Percentiles rank a stretch among this genome's conserved stretches.
Evolutionary conservation across 2,797 vertebrate species (phyloP).

Genomic region (Florisuga fusca): DNA sequence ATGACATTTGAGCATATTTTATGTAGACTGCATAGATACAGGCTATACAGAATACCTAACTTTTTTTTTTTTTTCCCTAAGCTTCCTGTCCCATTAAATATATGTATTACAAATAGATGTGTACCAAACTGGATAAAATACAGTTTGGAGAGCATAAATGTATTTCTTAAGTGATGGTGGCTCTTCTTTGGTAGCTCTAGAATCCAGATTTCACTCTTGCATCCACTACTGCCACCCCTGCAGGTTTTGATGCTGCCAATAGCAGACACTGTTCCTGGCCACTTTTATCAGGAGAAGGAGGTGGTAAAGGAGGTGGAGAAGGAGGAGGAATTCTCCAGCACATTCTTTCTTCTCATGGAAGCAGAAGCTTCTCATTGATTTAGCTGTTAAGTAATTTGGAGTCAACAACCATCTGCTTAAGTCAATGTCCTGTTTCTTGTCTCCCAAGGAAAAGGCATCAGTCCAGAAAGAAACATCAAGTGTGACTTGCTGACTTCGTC

Average conservation of each 20-base stretch:
- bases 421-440: conserved; percentile 22
- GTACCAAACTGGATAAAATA: not conserved
- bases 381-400: conserved; percentile 50
- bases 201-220: conserved; percentile 3
- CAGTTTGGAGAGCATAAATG: not conserved
- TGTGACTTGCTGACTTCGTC: not conserved
- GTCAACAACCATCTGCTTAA: conserved; percentile 35
- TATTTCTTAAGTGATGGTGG: not conserved
- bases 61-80: not conserved
- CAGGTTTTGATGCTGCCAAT: conserved; percentile 9
- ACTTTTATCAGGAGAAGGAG: not conserved
- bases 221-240: not conserved
- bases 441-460: conserved; percentile 10
- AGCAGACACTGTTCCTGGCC: not conserved
- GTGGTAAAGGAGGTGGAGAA: not conserved
- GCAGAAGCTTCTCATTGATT: conserved; percentile 27
- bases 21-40: rapidly evolving
- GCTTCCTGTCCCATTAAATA: not conserved
- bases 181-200: not conserved
- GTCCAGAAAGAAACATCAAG: not conserved
- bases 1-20: not conserved
- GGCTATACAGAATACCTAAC: not conserved
- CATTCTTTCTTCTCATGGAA: not conserved
- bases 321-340: not conserved
- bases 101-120: not conserved